Conservation (phyloP, 92 coral and sea anemone genomes). For the Pocillopora meandrina region DNA sequence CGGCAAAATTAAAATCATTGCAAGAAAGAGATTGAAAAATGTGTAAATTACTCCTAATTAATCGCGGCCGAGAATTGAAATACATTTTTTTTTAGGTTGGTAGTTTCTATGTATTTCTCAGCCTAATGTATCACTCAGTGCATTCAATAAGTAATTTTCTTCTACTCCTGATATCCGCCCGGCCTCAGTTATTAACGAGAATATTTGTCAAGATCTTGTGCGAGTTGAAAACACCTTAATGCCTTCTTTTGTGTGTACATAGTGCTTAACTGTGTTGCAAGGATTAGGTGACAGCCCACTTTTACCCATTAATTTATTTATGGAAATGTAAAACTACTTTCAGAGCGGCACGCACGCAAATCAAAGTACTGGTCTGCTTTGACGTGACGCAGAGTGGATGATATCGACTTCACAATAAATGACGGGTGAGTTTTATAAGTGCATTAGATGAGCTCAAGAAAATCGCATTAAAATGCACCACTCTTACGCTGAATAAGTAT, state of each 20-base stretch:
- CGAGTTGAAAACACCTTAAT: constrained; percentile 7
- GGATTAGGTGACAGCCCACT: constrained; percentile 10
- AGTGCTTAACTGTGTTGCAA: constrained; percentile 3
- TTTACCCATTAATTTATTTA: constrained; percentile 34
- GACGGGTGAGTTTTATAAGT: constrained; percentile 19
- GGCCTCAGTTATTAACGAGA: constrained; percentile 1
- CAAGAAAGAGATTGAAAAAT: constrained; percentile 43
- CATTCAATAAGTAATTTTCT: constrained; percentile 28
- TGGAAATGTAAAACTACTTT: constrained; percentile 30
- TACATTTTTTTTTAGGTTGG: neutral
- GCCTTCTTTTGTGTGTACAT: constrained; percentile 6
- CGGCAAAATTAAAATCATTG: constrained; percentile 40
- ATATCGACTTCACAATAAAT: constrained; percentile 20
- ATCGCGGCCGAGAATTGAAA: constrained; percentile 28
- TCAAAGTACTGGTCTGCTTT: constrained; percentile 23
- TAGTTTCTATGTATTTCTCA: constrained; percentile 26
- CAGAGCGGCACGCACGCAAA: constrained; percentile 27
- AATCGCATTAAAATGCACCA: constrained; percentile 24
- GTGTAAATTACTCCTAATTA: constrained; percentile 38
- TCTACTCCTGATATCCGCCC: constrained; percentile 40
- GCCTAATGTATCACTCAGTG: constrained; percentile 25
- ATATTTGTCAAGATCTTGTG: constrained; percentile 14
- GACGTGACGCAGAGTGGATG: constrained; percentile 32
- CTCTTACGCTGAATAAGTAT: neutral
- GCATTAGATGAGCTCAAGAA: constrained; percentile 25